Evolutionary conservation across 2,113 vertebrate genomes (phyloP), one percentile per base, ranked within the genome.

Genomic region (Cynoglossus semilaevis): DNA sequence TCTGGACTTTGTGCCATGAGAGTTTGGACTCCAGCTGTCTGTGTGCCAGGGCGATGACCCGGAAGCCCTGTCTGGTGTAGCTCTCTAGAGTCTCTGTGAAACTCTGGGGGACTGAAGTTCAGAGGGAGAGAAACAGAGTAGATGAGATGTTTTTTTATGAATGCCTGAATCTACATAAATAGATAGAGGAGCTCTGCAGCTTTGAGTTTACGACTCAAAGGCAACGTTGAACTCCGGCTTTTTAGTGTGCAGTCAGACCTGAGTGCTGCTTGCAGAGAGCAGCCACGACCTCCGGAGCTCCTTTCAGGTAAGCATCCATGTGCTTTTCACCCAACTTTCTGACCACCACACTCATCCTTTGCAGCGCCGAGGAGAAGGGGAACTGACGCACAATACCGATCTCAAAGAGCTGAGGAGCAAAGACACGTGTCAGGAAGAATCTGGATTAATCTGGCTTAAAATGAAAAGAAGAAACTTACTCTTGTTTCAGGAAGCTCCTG

Each of bases 381-480:
- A 98, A 97, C 91, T 98, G 95, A 10, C 93, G 93, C 55, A 98
- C 92, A 0, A 98, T 96, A 44, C 97, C 97, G 2, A 99, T 95
- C 82, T 98, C 96, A 48, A 92, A 93, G 53, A 87, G 78, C 96
- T 99, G 85, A 54, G 34, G 64, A 67, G 17, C 6, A 74, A 29
- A 68, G 9, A 74, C 13, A 45, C 14, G 49, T 7, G 7, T 38
- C 8, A 1, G 3, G 13, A 14, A 43, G 15, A 43, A n/a, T n/a
- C 0, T 43, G 42, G 8, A 15, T 8, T 15, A 43, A 43, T 43
- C 42, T 43, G 14, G 15, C 37, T 38, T 38, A 38, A 38, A 10
- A 29, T 22, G 42, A 45, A 60, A 42, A 38, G 8, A 0, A 1
- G 8, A 0, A 51, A 91, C 92, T 94, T 79, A 97, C 93, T 44